phyloP scores from a whole-genome alignment of 2,888 invertebrate genomes.

The Xestia sexstrigata region DNA sequence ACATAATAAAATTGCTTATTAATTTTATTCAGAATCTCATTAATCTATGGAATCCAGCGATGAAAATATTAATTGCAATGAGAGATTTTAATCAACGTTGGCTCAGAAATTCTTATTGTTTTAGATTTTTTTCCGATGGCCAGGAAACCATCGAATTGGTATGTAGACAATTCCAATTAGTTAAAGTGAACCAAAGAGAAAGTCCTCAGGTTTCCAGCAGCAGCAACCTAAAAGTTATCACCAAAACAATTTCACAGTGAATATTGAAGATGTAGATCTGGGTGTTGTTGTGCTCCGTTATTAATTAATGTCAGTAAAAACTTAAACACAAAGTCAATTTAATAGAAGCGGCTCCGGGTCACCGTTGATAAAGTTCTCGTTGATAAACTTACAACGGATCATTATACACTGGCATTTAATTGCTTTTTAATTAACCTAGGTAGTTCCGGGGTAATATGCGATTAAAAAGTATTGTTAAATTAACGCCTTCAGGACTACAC shows the following conservation, averaged over 20 bases:
- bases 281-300: constrained; percentile 1
- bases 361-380: constrained; percentile 14
- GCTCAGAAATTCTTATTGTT: background rate
- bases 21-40: background rate
- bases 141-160: background rate
- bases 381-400: constrained; percentile 18
- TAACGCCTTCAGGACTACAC: background rate
- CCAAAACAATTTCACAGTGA: background rate
- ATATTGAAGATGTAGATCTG: background rate
- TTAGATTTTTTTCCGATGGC: background rate
- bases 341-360: constrained; percentile 13
- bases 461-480: background rate
- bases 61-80: background rate
- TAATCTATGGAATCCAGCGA: background rate
- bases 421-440: constrained; percentile 19
- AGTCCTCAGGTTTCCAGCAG: too few relatives aligned
- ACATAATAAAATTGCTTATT: background rate
- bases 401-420: constrained; percentile 7
- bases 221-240: background rate
- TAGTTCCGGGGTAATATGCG: background rate
- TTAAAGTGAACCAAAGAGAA: background rate
- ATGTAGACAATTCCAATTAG: background rate
- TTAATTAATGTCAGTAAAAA: constrained; percentile 29
- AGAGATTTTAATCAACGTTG: constrained; percentile 2
- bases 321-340: constrained; percentile 31